Percentiles rank a stretch among this genome's conserved stretches.
These are phyloP conservation scores for Cyanoramphus novaezelandiae DNA, from an alignment of 2,113 vertebrate genomes.

Conservation along the genomic window DNA sequence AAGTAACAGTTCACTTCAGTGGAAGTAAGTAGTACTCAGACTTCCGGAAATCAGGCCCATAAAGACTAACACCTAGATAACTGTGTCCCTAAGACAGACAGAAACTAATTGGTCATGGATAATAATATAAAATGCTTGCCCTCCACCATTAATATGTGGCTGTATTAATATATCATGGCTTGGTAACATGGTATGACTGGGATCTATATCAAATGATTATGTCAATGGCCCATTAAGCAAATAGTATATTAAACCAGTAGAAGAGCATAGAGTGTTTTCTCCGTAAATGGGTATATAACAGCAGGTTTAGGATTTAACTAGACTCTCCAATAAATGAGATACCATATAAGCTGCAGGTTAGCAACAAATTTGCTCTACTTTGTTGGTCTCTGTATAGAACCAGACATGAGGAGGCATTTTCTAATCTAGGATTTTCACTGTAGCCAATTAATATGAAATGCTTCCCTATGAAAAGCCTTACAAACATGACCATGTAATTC, in stretches of 20 bases:
- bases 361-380: conserved; percentile 26
- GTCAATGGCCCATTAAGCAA: conserved; percentile 72
- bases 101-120: conserved; percentile 71
- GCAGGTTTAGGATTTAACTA: conserved; percentile 54
- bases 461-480: conserved; percentile 27
- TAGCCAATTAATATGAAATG: conserved; percentile 31
- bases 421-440: background rate
- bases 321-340: conserved; percentile 35
- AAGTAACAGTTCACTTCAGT: background rate
- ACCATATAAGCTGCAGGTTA: conserved; percentile 36
- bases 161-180: conserved; percentile 67
- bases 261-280: conserved; percentile 40
- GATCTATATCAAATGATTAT: conserved; percentile 69
- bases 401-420: background rate
- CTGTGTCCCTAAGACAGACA: conserved; percentile 34
- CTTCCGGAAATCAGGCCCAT: background rate
- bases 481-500: conserved; percentile 37
- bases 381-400: conserved; percentile 18
- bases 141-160: conserved; percentile 51
- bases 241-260: conserved; percentile 67
- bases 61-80: conserved; percentile 42
- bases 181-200: conserved; percentile 53
- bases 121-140: conserved; percentile 61
- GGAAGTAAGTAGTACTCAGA: background rate
- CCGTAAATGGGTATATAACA: conserved; percentile 40